Evolutionary conservation across 2,113 vertebrate species (phyloP), one percentile per base, ranked within the genome.

Genomic region (Galemys pyrenaicus): DNA sequence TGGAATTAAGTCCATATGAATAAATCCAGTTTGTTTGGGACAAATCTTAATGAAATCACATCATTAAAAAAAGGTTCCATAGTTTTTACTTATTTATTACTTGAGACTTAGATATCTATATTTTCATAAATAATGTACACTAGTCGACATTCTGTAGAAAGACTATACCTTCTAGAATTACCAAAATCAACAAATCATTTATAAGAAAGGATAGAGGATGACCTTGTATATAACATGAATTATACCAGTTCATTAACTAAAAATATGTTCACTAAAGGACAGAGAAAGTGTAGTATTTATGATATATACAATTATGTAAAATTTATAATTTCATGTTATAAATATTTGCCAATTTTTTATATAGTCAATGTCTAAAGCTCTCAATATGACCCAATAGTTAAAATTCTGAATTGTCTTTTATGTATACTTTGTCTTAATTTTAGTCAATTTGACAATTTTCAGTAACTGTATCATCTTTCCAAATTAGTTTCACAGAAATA

Each of bases 61-160:
- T 62, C 15, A 75, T 65, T 49, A 19, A 37, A 41, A 71, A 87
- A 89, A 75, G 30, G 13, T 90, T 41, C 39, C 46, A 7, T 81
- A 70, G 91, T 44, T 93, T 92, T 93, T 22, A 82, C 62, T 70
- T 94, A 92, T 54, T 80, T 84, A 85, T 30, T 80, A 92, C 22
- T 91, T 91, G n/a, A 91, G 28, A 89, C 92, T 80, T 44, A 68
- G 22, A 35, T 82, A 84, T 82, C 81, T 73, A 49, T 24, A 78
- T 54, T 95, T 87, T 60, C 35, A 78, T 79, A 85, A 79, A 89
- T 71, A 81, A 91, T 56, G 84, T 80, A 71, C 37, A 92, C 49
- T 78, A 92, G 2, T 65, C 2, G 56, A 71, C 35, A 56, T 46
- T 35, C 16, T 87, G 60, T 37, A 79, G 51, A 84, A 80, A 89